Evolutionary conservation across 2,888 invertebrate genomes (phyloP).

Genomic region (Subacronicta megacephala): DNA sequence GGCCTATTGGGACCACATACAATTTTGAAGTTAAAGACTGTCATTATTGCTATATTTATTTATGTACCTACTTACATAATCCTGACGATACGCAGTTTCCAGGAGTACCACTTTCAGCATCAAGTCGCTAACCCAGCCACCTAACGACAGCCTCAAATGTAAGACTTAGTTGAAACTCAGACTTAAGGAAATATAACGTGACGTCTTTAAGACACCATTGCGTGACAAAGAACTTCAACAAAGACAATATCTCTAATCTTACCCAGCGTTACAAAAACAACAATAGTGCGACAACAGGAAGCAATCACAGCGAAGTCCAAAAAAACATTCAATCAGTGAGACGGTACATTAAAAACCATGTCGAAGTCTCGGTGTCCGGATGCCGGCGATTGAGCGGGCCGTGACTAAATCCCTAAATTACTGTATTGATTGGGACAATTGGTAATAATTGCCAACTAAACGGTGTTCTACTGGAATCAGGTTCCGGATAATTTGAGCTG

Average conservation of each 20-base stretch:
- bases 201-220: not conserved
- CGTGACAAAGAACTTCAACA: constrained; percentile 2
- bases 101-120: too few relatives aligned
- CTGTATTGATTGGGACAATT: constrained; percentile 53
- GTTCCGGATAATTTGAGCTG: constrained; percentile 19
- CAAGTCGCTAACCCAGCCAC: too few relatives aligned
- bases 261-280: constrained; percentile 39
- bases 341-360: constrained; percentile 43
- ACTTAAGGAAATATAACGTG: too few relatives aligned
- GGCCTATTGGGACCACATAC: too few relatives aligned
- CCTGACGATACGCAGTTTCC: too few relatives aligned
- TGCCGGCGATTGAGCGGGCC: constrained; percentile 54
- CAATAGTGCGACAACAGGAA: constrained; percentile 54
- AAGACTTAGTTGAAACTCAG: too few relatives aligned
- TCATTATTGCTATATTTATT: too few relatives aligned
- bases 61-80: too few relatives aligned
- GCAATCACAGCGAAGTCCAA: constrained; percentile 49
- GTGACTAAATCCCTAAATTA: constrained; percentile 58
- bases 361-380: constrained; percentile 60
- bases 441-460: constrained; percentile 41
- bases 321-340: constrained; percentile 53
- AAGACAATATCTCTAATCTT: constrained; percentile 12
- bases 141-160: not conserved
- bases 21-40: too few relatives aligned
- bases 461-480: constrained; percentile 37